Percentiles rank a stretch among this genome's conserved stretches.
Evolutionary conservation across 2,888 invertebrate genomes (phyloP).

Genomic region (Rhyacophila evoluta): DNA sequence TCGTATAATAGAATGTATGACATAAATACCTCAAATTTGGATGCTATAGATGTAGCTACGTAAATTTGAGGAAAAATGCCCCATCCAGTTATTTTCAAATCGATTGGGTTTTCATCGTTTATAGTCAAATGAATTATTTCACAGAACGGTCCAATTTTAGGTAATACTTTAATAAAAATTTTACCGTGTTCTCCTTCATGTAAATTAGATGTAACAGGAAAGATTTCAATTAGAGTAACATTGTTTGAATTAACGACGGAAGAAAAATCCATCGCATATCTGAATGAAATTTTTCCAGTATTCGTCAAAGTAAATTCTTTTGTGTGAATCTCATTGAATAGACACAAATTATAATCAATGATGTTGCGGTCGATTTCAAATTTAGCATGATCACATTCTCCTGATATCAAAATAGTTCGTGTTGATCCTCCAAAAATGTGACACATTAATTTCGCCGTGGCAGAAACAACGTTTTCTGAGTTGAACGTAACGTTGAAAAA

Average conservation of each 20-base stretch:
- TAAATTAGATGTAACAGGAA: background rate
- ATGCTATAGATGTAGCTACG: constrained; percentile 16
- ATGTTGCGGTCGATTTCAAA: constrained; percentile 8
- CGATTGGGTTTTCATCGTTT: constrained; percentile 5
- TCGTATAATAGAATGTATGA: no score
- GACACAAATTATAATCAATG: constrained; percentile 30
- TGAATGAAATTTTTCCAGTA: constrained; percentile 34
- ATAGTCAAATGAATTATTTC: constrained; percentile 22
- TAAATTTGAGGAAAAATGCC: constrained; percentile 40
- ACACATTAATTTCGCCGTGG: constrained; percentile 30
- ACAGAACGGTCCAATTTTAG: constrained; percentile 35
- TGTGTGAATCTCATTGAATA: constrained; percentile 22
- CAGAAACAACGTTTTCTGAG: constrained; percentile 7
- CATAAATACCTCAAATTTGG: no score
- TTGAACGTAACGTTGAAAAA: constrained; percentile 31
- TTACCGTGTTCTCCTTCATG: constrained; percentile 14
- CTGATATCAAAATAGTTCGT: constrained; percentile 28
- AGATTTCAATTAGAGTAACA: constrained; percentile 19
- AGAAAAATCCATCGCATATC: background rate
- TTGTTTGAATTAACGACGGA: background rate
- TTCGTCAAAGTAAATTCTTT: constrained; percentile 30
- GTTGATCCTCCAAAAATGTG: constrained; percentile 27
- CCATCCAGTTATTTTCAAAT: constrained; percentile 28
- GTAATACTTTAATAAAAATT: constrained; percentile 23
- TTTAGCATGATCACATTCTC: constrained; percentile 34